Evolutionary conservation across 2,797 vertebrate species (phyloP).

Genomic region (Squalus acanthias): DNA sequence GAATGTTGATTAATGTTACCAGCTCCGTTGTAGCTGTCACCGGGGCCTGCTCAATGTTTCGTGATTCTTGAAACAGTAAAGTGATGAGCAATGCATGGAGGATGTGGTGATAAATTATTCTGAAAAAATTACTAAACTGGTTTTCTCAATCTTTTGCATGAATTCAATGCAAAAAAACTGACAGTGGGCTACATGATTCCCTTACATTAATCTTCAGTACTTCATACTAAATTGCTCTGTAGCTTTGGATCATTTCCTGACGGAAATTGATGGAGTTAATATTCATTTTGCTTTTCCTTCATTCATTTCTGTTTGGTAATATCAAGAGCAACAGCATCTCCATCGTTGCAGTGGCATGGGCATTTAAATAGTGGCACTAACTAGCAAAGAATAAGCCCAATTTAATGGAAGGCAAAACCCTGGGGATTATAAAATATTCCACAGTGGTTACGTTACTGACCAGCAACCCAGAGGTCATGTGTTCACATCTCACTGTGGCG

Average conservation of each 20-base stretch:
- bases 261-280: not conserved
- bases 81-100: not conserved
- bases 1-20: conserved; percentile 11
- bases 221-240: not conserved
- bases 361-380: not conserved
- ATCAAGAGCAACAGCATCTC: not conserved
- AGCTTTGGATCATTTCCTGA: not conserved
- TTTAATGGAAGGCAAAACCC: no score
- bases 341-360: no score
- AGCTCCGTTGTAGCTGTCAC: not conserved
- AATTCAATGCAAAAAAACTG: conserved; percentile 20
- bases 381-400: not conserved
- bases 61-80: not conserved
- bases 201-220: not conserved
- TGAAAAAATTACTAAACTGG: not conserved
- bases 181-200: not conserved
- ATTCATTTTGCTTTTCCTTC: not conserved
- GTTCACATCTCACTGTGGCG: not conserved
- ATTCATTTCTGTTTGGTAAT: not conserved
- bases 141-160: not conserved
- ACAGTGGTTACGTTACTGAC: not conserved
- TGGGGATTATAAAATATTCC: not conserved
- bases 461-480: not conserved
- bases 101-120: not conserved
- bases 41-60: not conserved